Conservation (phyloP, 1,140 invertebrate species). For the Lordiphosa collinella region DNA sequence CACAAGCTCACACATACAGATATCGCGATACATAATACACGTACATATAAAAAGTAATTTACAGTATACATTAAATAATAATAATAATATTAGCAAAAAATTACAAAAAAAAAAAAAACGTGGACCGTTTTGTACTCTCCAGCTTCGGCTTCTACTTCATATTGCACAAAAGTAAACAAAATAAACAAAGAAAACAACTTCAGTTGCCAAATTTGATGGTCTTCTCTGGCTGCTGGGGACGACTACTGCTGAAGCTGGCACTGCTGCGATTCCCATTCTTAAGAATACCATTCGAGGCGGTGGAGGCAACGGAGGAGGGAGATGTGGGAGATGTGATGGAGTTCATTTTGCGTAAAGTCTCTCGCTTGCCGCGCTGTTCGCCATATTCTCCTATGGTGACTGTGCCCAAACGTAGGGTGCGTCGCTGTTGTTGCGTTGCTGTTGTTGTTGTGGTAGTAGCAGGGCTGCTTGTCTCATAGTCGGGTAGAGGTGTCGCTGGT, state of each 20-base stretch:
- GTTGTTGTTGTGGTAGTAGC: conserved; percentile 39
- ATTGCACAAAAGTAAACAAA: conserved; percentile 45
- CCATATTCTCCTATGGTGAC: conserved; percentile 87
- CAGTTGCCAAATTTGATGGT: conserved; percentile 73
- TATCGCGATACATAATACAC: conserved; percentile 8
- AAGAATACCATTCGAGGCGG: conserved; percentile 58
- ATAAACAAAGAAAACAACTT: no score
- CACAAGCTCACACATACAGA: not conserved
- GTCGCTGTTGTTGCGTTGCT: conserved; percentile 46
- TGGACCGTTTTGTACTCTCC: conserved; percentile 30
- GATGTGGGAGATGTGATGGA: conserved; percentile 19
- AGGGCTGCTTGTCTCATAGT: conserved; percentile 80
- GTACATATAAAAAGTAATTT: conserved; percentile 35
- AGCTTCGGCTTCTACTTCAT: conserved; percentile 18
- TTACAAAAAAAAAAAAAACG: conserved; percentile 38
- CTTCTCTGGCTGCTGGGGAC: conserved; percentile 49
- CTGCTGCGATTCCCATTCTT: conserved; percentile 70
- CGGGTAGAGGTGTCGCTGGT: conserved; percentile 82
- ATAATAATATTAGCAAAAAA: conserved; percentile 38
- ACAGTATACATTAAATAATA: conserved; percentile 43
- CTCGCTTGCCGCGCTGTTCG: conserved; percentile 77
- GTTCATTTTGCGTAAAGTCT: conserved; percentile 76
- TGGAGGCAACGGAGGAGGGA: not conserved
- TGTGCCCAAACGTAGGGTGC: conserved; percentile 80
- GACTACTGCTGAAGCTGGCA: conserved; percentile 43